Conservation (phyloP, 1,140 invertebrate genomes). For the Pogonus chalceus region DNA sequence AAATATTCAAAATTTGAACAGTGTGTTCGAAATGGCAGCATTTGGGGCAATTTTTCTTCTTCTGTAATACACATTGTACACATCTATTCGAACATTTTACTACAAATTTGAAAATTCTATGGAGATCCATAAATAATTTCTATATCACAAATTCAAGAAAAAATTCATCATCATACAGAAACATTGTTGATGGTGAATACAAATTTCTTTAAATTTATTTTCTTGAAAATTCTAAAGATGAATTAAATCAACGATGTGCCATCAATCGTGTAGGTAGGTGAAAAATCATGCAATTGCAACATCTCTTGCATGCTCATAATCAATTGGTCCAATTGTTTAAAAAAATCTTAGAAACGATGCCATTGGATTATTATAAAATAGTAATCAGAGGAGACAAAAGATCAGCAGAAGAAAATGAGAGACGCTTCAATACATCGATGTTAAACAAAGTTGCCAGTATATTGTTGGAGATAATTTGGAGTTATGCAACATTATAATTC, state of each 20-base stretch:
- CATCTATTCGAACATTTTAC: conserved; percentile 8
- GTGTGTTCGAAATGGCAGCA: conserved; percentile 14
- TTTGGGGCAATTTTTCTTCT: conserved; percentile 24
- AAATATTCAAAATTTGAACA: conserved; percentile 27
- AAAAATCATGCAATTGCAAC: conserved; percentile 25
- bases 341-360: conserved; percentile 21
- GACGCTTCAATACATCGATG: conserved; percentile 33
- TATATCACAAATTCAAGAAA: conserved; percentile 10
- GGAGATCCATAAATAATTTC: not conserved
- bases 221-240: conserved; percentile 22
- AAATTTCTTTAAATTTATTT: conserved; percentile 33
- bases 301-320: conserved; percentile 26
- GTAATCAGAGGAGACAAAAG: conserved; percentile 31
- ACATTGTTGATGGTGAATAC: conserved; percentile 14
- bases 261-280: conserved; percentile 19
- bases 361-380: conserved; percentile 25
- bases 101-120: conserved; percentile 8
- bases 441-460: conserved; percentile 34
- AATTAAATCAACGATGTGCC: conserved; percentile 24
- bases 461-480: conserved; percentile 29
- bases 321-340: conserved; percentile 22
- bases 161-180: not conserved
- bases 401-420: conserved; percentile 31
- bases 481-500: conserved; percentile 34
- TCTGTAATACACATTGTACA: too few relatives aligned